Conservation (phyloP, 1,140 invertebrate species). For the Diuraphis noxia region DNA sequence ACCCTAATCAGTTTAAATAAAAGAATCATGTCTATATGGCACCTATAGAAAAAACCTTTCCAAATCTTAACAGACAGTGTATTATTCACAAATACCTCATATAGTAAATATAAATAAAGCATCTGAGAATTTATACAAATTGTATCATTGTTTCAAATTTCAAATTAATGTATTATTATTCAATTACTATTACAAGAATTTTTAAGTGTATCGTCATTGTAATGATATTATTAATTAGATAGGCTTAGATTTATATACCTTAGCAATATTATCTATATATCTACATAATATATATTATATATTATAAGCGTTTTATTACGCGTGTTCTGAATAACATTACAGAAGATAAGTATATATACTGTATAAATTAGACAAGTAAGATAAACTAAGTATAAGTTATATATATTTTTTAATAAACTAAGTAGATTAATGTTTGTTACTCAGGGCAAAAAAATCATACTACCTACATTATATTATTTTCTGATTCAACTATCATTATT, state of each 20-base stretch:
- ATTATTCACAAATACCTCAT: not conserved
- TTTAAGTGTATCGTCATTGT: not conserved
- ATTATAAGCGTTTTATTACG: too few species aligned
- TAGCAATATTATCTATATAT: not conserved
- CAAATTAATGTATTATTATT: not conserved
- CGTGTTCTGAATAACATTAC: too few species aligned
- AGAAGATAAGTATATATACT: too few species aligned
- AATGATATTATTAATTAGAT: not conserved
- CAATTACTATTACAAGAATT: not conserved
- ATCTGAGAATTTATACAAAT: not conserved
- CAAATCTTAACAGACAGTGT: not conserved
- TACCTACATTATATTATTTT: not conserved
- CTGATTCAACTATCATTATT: not conserved
- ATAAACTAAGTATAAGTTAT: too few species aligned
- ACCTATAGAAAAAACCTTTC: not conserved
- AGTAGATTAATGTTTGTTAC: not conserved
- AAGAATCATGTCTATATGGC: not conserved
- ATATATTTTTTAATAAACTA: not conserved
- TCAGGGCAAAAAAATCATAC: not conserved
- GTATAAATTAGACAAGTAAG: too few species aligned
- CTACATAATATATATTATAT: too few species aligned
- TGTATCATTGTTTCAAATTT: not conserved
- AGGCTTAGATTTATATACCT: not conserved
- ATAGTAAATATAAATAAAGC: not conserved
- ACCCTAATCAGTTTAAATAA: not conserved